Conservation (phyloP, 2,888 invertebrate genomes). For the Diaphora mendica region DNA sequence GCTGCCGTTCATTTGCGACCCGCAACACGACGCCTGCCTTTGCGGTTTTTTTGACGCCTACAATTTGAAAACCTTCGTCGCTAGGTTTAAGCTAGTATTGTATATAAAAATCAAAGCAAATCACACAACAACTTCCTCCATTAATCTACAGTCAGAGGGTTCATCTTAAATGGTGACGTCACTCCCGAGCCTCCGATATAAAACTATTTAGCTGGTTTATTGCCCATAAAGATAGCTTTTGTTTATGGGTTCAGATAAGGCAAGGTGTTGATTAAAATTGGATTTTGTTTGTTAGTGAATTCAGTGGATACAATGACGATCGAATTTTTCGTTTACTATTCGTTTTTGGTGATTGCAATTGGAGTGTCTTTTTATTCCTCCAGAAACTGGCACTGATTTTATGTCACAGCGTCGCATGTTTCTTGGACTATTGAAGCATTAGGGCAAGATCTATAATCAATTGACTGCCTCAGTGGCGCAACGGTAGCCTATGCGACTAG, state of each 20-base stretch:
- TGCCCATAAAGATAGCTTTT: conserved; percentile 65
- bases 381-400: background rate
- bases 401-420: background rate
- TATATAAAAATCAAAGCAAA: conserved; percentile 21
- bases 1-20: too few species aligned
- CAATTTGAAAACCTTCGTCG: too few species aligned
- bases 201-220: conserved; percentile 74
- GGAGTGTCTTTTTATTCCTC: background rate
- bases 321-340: background rate
- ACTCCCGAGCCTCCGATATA: conserved; percentile 58
- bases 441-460: background rate
- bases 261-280: conserved; percentile 53
- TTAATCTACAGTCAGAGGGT: conserved; percentile 62
- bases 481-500: too few species aligned
- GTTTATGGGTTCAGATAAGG: conserved; percentile 51
- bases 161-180: conserved; percentile 67
- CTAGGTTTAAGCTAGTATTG: too few species aligned
- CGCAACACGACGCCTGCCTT: too few species aligned
- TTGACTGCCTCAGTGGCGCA: too few species aligned
- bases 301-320: conserved; percentile 6
- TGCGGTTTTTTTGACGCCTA: too few species aligned
- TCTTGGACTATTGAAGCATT: background rate
- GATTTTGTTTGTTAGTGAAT: conserved; percentile 32
- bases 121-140: conserved; percentile 40
- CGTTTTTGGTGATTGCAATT: too few species aligned